Percentiles rank a stretch among this genome's conserved stretches.
phyloP scores from a whole-genome alignment of 2,797 vertebrate genomes.

The Macrochelys suwanniensis region DNA sequence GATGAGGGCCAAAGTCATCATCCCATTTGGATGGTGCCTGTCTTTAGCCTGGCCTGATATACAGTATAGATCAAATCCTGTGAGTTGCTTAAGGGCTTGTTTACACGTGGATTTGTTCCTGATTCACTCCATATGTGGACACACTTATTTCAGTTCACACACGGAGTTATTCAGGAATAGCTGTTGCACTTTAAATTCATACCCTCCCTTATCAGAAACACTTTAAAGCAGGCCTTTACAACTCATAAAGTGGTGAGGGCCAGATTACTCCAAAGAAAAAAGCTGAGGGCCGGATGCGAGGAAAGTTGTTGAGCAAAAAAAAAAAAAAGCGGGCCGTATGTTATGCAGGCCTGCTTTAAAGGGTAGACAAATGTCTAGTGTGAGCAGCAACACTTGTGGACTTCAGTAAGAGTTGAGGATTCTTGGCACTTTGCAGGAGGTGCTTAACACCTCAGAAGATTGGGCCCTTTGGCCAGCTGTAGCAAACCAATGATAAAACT shows the following conservation, averaged over 20 bases:
- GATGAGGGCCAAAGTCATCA: background rate
- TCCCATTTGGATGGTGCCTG: background rate
- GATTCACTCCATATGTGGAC: slow-evolving; percentile 40
- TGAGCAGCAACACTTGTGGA: slow-evolving; percentile 21
- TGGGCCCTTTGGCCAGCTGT: background rate
- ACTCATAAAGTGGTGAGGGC: too few relatives aligned
- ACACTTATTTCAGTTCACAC: slow-evolving; percentile 48
- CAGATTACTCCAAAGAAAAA: too few relatives aligned
- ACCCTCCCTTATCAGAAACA: slow-evolving; percentile 37
- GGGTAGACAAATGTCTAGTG: background rate
- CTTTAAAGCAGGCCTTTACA: background rate
- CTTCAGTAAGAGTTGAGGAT: background rate
- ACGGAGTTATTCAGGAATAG: slow-evolving; percentile 44
- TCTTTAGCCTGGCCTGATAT: background rate
- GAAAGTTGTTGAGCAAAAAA: too few relatives aligned
- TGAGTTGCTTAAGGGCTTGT: background rate
- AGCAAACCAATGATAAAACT: background rate
- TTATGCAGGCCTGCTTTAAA: background rate
- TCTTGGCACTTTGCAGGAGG: slow-evolving; percentile 10
- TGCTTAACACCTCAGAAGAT: background rate
- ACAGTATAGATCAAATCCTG: background rate
- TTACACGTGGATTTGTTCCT: slow-evolving; percentile 2
- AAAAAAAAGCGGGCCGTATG: too few relatives aligned
- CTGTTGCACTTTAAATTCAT: slow-evolving; percentile 24
- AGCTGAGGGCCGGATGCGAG: too few relatives aligned